Evolutionary conservation across 2,113 vertebrate genomes (phyloP), one percentile per base, ranked within the genome.

Genomic region (Fulica atra): DNA sequence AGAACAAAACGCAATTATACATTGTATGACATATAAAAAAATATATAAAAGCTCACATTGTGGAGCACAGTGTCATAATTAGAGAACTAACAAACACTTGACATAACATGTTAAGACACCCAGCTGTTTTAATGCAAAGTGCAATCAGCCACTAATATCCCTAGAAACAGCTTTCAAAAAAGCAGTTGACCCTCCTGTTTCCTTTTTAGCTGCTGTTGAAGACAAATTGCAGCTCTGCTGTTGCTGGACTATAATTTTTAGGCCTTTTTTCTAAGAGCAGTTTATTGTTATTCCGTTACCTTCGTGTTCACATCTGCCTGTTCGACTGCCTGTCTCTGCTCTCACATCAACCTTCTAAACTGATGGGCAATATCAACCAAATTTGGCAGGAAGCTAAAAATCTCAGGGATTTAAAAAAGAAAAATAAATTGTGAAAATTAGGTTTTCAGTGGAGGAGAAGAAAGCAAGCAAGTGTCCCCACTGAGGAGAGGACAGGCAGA

Each of bases 81-180:
- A 66, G 9, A 93, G 46, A 95, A 69, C 18, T 71, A 85, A 68
- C 33, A 71, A 66, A 74, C 17, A 76, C n/a, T 68, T 93, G 71
- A 72, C n/a, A 63, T 72, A 64, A 84, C 40, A 65, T 93, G 91
- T 92, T 69, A 83, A 88, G 61, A 83, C 6, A 81, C 9, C 25
- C 74, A 88, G 57, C 57, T 78, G 64, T 89, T 93, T 26, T 16
- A 80, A 83, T 64, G 73, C 46, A 86, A 92, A 88, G 33, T 79
- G 65, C 63, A 93, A 85, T 85, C 89, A 92, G 36, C 72, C 63
- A 71, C 35, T 89, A 71, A 33, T 86, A 57, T 63, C 64, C 44
- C 36, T 80, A 72, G 85, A 83, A 94, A 73, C 36, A 92, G 26
- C 60, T 81, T 93, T 86, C n/a, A 84, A 65, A 89, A 94, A 81